Evolutionary conservation across 1,140 invertebrate species (phyloP).

Genomic region (Mylabris phalerata): DNA sequence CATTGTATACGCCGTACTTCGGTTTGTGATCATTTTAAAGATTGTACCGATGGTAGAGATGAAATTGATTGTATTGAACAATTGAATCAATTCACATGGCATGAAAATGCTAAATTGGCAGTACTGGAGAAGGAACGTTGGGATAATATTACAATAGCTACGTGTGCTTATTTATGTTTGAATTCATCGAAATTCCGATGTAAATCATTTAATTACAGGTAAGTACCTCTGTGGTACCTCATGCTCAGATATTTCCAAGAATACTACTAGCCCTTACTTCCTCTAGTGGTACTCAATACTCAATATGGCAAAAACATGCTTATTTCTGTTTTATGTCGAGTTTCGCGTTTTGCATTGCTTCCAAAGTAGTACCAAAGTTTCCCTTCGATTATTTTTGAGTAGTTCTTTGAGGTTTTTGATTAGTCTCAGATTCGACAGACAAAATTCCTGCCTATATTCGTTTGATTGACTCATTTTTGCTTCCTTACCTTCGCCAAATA

Average conservation of each 20-base stretch:
- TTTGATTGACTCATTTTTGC: no score
- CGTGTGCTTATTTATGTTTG: constrained; percentile 54
- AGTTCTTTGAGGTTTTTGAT: no score
- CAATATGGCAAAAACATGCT: no score
- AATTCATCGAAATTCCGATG: constrained; percentile 52
- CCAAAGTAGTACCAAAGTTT: not conserved
- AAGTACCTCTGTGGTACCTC: constrained; percentile 20
- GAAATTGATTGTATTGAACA: constrained; percentile 44
- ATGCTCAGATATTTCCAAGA: no score
- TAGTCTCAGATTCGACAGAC: no score
- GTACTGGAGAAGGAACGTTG: constrained; percentile 52
- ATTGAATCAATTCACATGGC: constrained; percentile 36
- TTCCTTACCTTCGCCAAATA: no score
- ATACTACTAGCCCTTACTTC: no score
- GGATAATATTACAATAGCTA: constrained; percentile 48
- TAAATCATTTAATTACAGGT: constrained; percentile 58
- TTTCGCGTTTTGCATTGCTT: not conserved
- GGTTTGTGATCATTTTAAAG: constrained; percentile 59
- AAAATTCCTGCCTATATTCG: no score
- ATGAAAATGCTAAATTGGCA: constrained; percentile 41
- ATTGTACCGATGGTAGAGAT: constrained; percentile 59
- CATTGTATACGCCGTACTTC: constrained; percentile 59
- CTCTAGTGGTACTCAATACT: no score
- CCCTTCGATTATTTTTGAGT: no score
- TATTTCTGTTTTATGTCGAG: not conserved